Evolutionary conservation across 2,113 vertebrate genomes (phyloP).

Genomic region (Takifugu flavidus): DNA sequence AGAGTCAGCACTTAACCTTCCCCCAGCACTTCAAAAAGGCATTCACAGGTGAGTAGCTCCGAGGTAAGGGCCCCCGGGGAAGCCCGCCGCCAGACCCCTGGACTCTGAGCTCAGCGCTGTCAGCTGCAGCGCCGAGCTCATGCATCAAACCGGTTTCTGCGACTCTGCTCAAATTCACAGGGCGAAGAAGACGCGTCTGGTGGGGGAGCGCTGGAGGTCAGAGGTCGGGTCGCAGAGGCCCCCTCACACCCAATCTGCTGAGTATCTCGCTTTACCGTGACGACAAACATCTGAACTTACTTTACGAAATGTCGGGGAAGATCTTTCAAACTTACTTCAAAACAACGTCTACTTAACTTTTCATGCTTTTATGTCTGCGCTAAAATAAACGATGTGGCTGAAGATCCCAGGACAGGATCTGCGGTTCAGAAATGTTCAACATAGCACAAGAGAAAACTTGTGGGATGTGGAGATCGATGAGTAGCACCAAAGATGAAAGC

Average conservation of each 20-base stretch:
- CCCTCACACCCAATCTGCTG: not conserved
- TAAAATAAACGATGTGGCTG: no score
- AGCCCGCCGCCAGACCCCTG: slow-evolving; percentile 23
- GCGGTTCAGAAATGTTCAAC: no score
- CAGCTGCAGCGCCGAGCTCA: slow-evolving; percentile 15
- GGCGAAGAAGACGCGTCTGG: slow-evolving; percentile 7
- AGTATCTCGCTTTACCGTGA: not conserved
- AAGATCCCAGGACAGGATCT: no score
- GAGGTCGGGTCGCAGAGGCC: slow-evolving; percentile 8
- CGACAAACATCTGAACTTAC: not conserved
- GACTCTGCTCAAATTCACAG: slow-evolving; percentile 14
- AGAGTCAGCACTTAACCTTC: slow-evolving; percentile 55
- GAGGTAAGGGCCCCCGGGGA: slow-evolving; percentile 34
- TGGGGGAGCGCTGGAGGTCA: slow-evolving; percentile 24
- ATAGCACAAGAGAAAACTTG: no score
- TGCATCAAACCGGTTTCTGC: slow-evolving; percentile 30
- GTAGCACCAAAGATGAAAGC: no score
- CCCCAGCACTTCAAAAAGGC: slow-evolving; percentile 47
- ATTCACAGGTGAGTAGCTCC: slow-evolving; percentile 28
- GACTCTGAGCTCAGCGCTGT: slow-evolving; percentile 11
- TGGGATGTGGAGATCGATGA: no score
- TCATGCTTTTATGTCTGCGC: not conserved
- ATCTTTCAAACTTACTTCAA: not conserved
- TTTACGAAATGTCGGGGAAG: not conserved
- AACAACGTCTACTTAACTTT: not conserved